These are phyloP conservation scores for Stictonetta naevosa DNA, from an alignment of 2,113 vertebrate species.

Conservation along the genomic window DNA sequence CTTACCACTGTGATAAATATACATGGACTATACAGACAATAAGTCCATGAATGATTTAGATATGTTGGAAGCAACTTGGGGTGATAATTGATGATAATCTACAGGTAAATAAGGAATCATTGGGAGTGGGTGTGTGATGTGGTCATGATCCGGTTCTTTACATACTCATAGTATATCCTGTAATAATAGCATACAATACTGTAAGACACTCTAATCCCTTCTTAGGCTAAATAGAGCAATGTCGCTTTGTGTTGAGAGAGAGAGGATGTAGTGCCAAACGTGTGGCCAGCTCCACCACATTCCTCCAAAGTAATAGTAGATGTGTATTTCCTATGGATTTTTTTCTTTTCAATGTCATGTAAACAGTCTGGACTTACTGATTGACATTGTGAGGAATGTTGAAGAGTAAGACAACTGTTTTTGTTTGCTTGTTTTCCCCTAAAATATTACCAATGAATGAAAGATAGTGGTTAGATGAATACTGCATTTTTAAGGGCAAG, in stretches of 20 bases:
- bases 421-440: background rate
- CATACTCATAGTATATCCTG: background rate
- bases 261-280: background rate
- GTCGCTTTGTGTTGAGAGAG: background rate
- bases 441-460: background rate
- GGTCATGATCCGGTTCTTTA: background rate
- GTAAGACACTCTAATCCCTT: background rate
- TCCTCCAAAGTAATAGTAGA: background rate
- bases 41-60: background rate
- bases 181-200: slow-evolving; percentile 1
- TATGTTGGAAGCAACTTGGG: background rate
- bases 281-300: background rate
- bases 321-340: background rate
- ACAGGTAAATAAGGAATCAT: slow-evolving; percentile 15
- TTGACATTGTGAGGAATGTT: background rate
- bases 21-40: background rate
- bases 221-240: background rate
- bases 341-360: background rate
- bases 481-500: background rate
- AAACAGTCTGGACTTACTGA: background rate
- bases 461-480: background rate
- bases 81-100: background rate
- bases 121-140: fast-evolving
- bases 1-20: background rate
- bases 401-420: background rate